Evolutionary conservation across 2,113 vertebrate genomes (phyloP).

Genomic region (Anas platyrhynchos): DNA sequence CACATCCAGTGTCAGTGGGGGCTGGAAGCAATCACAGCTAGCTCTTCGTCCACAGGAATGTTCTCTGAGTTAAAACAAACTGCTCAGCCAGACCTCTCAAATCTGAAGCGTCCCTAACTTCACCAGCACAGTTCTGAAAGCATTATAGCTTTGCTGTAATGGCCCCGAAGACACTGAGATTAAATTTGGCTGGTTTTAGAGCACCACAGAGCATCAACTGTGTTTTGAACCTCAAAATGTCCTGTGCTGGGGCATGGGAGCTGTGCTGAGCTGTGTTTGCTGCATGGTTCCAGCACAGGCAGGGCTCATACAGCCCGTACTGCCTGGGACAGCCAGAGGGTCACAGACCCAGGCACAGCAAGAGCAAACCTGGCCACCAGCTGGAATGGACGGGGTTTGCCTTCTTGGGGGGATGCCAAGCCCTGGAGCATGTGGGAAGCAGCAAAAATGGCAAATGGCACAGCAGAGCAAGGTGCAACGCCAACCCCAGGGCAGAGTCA

Average conservation of each 20-base stretch:
- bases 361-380: background rate
- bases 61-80: too few species aligned
- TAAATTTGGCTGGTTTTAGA: background rate
- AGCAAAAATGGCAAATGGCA: background rate
- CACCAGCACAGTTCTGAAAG: background rate
- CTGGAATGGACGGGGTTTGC: background rate
- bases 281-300: background rate
- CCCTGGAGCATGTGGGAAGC: accelerated
- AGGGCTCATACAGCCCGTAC: background rate
- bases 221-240: background rate
- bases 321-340: background rate
- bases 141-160: background rate
- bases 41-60: too few species aligned
- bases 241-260: background rate
- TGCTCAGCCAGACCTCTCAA: too few species aligned
- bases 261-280: background rate
- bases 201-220: background rate
- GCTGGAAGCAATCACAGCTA: too few species aligned
- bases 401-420: background rate
- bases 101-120: too few species aligned
- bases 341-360: background rate
- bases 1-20: too few species aligned
- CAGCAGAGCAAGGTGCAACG: background rate
- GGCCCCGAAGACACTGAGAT: background rate
- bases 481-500: slow-evolving; percentile 15